Conservation (phyloP, 2,888 invertebrate species). For the Drosophila colorata region DNA sequence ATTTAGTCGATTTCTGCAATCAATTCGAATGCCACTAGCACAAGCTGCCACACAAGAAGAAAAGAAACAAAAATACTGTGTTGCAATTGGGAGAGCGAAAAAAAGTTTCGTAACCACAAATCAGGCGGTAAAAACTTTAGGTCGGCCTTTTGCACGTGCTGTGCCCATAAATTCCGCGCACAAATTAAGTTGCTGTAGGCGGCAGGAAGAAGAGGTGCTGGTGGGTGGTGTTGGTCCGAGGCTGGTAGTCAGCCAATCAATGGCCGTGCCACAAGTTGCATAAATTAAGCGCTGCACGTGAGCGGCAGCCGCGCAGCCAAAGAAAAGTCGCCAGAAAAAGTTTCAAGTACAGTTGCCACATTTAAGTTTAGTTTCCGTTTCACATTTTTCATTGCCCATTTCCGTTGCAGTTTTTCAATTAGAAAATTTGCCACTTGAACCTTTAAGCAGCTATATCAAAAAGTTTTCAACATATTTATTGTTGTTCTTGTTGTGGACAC, state of each 20-base stretch:
- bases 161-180: constrained; percentile 71
- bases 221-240: neutral
- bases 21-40: constrained; percentile 44
- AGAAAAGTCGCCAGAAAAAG: constrained; percentile 32
- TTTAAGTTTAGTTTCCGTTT: constrained; percentile 36
- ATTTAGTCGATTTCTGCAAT: constrained; percentile 57
- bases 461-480: constrained; percentile 19
- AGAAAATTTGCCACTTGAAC: constrained; percentile 41
- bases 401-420: constrained; percentile 64
- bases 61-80: constrained; percentile 21
- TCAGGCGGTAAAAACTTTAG: constrained; percentile 70
- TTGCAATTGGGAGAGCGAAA: constrained; percentile 44
- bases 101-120: constrained; percentile 76
- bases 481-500: constrained; percentile 4
- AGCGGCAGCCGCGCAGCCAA: constrained; percentile 30
- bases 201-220: neutral
- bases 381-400: constrained; percentile 11
- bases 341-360: constrained; percentile 70
- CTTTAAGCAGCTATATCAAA: constrained; percentile 34
- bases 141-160: constrained; percentile 72
- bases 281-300: constrained; percentile 77
- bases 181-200: constrained; percentile 62
- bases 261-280: constrained; percentile 72
- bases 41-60: constrained; percentile 39
- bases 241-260: constrained; percentile 61